Evolutionary conservation across 1,140 invertebrate genomes (phyloP), one percentile per base, ranked within the genome.

Genomic region (Aphidius gifuensis): DNA sequence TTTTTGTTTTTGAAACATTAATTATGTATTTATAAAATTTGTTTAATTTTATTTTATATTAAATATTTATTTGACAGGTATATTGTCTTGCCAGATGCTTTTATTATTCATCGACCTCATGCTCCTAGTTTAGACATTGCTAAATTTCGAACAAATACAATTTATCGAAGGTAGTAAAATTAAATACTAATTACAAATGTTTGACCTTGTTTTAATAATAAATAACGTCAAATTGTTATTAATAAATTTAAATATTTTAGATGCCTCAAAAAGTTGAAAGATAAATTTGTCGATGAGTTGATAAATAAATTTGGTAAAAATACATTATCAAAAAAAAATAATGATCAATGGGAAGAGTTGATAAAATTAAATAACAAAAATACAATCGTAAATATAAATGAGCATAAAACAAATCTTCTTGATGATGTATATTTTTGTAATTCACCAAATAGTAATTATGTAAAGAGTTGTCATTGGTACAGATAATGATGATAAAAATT

Each of bases 101-200:
- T 96, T 80, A 93, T 96, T 65, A 88, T 97, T 61, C 95, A 97
- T 81, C 91, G 93, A 79, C 92, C 93, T 55, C 95, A 97, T 80
- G 90, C 92, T 23, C 93, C 94, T 4, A 95, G 92, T 74, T 87
- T 92, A 64, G 94, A 97, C 75, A 96, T 97, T 71, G 89, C 88
- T 47, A 93, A 92, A 79, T 97, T 94, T 77, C 81, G 94, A 60
- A 89, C 86, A 1, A 91, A 92, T 69, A 80, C 87, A 21, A 82
- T 88, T 62, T 96, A 96, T 73, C 87, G 93, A 80, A 87, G 88
- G 91, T 92, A 78, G 81, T 55, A 68, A 45, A 59, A 47, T 61
- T 63, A 23, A 45, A 64, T 48, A 60, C 43, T 54, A 42, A 49
- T 39, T 43, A 43, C 53, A 16, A 40, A 47, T 23, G 23, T 23